Evolutionary conservation across 2,888 invertebrate species (phyloP), one percentile per base, ranked within the genome.

Genomic region (Brachyptera risi): DNA sequence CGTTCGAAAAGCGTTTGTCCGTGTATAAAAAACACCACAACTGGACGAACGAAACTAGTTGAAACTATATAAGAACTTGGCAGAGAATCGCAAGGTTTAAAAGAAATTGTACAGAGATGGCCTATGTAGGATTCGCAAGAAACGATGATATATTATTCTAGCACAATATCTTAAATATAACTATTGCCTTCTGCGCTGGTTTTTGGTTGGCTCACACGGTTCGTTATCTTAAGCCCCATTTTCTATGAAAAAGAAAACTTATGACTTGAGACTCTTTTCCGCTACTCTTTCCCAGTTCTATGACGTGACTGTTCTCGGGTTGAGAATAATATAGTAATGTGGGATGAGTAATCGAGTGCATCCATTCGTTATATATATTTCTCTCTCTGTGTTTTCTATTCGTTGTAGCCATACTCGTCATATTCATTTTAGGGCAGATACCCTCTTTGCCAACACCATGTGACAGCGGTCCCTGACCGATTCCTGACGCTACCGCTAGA

Each of bases 51-150:
- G n/a, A n/a, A n/a, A n/a, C n/a, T n/a, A n/a, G n/a, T n/a, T n/a
- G n/a, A n/a, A n/a, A n/a, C n/a, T n/a, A n/a, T n/a, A n/a, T 54
- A 54, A 54, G 15, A 37, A 54, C 37, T 54, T 54, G 54, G 54
- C 54, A 54, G 37, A n/a, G n/a, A 17, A 24, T 13, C 7, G 17
- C 17, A n/a, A n/a, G n/a, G 37, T 23, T 51, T 51, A n/a, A 31
- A 51, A 26, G 50, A 27, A 51, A 21, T 47, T 11, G 47, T 47
- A 24, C n/a, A n/a, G 47, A 47, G n/a, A 31, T 31, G 47, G 19
- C 24, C 47, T 17, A n/a, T n/a, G n/a, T n/a, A n/a, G n/a, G 54
- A 19, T 37, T 54, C 23, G 35, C 54, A 21, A n/a, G 54, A 54
- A 54, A 54, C 19, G 13, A 54, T 37, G 54, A 54, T 54, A 13